Evolutionary conservation across 2,113 vertebrate genomes (phyloP), one percentile per base, ranked within the genome.

Genomic region (Piprites chloris): DNA sequence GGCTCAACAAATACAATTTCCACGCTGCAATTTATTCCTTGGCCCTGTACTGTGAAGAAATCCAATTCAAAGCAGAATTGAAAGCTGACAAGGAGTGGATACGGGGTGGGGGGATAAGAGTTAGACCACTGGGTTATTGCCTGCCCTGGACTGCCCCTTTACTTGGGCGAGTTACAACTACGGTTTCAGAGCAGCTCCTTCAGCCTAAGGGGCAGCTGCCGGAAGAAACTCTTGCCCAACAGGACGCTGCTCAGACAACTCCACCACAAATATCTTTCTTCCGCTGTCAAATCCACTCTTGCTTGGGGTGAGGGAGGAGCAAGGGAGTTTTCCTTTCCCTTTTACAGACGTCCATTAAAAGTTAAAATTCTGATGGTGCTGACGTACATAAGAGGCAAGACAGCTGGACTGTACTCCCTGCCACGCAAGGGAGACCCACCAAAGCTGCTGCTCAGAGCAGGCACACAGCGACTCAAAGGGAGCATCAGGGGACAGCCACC

Each of bases 231-330:
- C 68, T 71, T 81, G 80, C 89, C 75, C 56, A 74, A 89, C 69
- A 74, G 89, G 86, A 92, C 28, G 2, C 79, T 66, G 91, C 86
- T 89, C 89, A 94, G 95, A 95, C 90, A 87, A 68, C 56, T 69
- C 81, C 24, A 91, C 62, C 91, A 87, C 69, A 93, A 93, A 50
- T 32, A 77, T 52, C 56, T 66, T 73, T 61, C 61, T 78, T 79
- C 46, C 0, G 0, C 59, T 66, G 56, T 84, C 74, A 91, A 87
- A 91, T 69, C 67, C 62, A 68, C 47, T 56, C 58, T 53, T 78
- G 79, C 82, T 33, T 9, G 46, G 35, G 47, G 84, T 32, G 24
- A 91, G 35, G 90, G 78, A 95, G 71, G 39, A 86, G 80, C 21
- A 68, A 49, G 39, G 76, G 89, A 97, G 52, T 32, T 71, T 88